A percentile compares a stretch with the other conserved stretches of the same genome.
Evolutionary conservation across 2,888 invertebrate species (phyloP).

Genomic region (Pycnomerus fuliginosus): DNA sequence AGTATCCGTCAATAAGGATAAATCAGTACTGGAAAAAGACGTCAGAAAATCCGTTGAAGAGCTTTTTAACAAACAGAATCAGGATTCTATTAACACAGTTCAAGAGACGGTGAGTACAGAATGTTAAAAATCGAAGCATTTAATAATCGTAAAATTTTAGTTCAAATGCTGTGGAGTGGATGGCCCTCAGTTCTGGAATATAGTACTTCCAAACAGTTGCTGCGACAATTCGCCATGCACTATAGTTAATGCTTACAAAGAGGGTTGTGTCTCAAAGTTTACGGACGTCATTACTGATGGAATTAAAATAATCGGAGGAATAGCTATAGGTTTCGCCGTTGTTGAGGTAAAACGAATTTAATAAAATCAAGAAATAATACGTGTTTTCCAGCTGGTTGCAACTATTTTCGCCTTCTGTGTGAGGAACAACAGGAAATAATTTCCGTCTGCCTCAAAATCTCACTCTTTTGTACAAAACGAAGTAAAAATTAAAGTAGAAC

Average conservation of each 20-base stretch:
- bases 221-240: conserved; percentile 24
- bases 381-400: conserved; percentile 65
- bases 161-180: conserved; percentile 28
- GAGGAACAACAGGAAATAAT: conserved; percentile 56
- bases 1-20: conserved; percentile 59
- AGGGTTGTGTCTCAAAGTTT: conserved; percentile 54
- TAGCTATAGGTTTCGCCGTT: conserved; percentile 65
- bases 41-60: conserved; percentile 35
- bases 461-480: no score
- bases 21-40: conserved; percentile 42
- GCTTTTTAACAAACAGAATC: conserved; percentile 53
- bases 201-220: conserved; percentile 17
- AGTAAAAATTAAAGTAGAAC: no score
- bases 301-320: conserved; percentile 61
- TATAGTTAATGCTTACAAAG: conserved; percentile 31
- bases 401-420: conserved; percentile 83
- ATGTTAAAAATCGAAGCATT: neutral
- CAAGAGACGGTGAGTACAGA: conserved; percentile 56
- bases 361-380: neutral
- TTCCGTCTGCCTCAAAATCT: no score
- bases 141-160: conserved; percentile 15
- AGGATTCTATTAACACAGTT: conserved; percentile 58
- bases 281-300: conserved; percentile 50
- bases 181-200: conserved; percentile 10
- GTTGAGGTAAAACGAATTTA: conserved; percentile 61